These are phyloP conservation scores for Poecilia picta DNA, from an alignment of 2,797 vertebrate genomes.

Conservation along the genomic window DNA sequence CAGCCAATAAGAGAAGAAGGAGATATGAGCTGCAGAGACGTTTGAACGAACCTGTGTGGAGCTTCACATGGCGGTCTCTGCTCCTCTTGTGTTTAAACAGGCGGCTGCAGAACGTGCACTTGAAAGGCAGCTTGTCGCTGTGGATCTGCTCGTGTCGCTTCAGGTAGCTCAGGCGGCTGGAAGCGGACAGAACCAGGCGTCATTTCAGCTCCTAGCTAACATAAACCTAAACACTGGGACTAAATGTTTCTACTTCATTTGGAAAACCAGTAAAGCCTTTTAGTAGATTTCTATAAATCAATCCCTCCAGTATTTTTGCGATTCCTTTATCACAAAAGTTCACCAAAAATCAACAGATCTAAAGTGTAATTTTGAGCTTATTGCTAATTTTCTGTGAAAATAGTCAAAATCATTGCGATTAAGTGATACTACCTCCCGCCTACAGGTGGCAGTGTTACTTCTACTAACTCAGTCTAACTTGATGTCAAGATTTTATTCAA, in stretches of 20 bases:
- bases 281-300: neutral
- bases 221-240: too few relatives aligned
- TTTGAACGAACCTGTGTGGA: conserved; percentile 87
- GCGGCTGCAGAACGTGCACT: conserved; percentile 98
- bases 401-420: neutral
- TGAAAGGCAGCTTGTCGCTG: conserved; percentile 99
- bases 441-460: neutral
- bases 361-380: neutral
- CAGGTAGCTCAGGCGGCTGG: conserved; percentile 95
- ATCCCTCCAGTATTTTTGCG: neutral
- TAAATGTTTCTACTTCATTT: neutral
- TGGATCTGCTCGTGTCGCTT: conserved; percentile 99
- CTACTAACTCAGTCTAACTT: neutral
- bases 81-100: conserved; percentile 99
- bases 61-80: conserved; percentile 97
- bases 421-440: neutral
- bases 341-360: neutral
- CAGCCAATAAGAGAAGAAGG: neutral
- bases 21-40: neutral
- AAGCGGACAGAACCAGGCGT: neutral
- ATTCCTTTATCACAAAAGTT: neutral
- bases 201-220: neutral
- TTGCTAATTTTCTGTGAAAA: neutral
- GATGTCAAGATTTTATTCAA: neutral
- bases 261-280: neutral